Base-by-base conservation (phyloP, 1,140 invertebrate genomes). In the Oryctes rhinoceros region DNA sequence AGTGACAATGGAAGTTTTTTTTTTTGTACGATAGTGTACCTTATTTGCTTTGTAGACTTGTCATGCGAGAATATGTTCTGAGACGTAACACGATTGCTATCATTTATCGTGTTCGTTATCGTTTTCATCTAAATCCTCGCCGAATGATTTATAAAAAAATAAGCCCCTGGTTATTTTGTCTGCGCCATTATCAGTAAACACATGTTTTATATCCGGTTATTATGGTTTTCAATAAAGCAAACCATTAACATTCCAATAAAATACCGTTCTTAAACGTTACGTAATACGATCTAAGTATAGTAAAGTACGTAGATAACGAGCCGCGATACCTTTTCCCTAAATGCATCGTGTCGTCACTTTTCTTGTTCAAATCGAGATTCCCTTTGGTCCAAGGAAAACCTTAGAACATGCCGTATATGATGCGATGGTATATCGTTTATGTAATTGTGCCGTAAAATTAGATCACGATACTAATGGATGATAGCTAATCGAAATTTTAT, bases 61-160 rank as follows among this genome's bases (percentile, higher is more conserved):
- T 59, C 53, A 59, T 59, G n/a, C 15, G 53, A 18, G 53, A 18
- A 59, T n/a, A n/a, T 18, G 15, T 18, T 59, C 39, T 71, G 37
- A 71, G 65, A 37, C 24, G 65, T 71, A 71, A 71, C 24, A 30
- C 24, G 65, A 71, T 71, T 71, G 24, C 35, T 71, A 71, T 71
- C 65, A 11, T 15, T 71, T 24, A 71, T 71, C 65, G 53, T 15
- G 15, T n/a, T 59, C 5, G 9, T 71, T 71, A 71, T 71, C 65
- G 1, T 18, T 71, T 71, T 71, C 18, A 71, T 71, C 65, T 71
- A 71, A 71, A 71, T 71, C 65, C 65, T 30, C 35, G 20, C 20
- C 65, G 65, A 71, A 71, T 71, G 65, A 71, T 71, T 35, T 71
- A 71, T 71, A 71, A 71, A 71, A 71, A 71, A 71, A 13, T 71